These are phyloP conservation scores for Drosophila nikananu DNA, from an alignment of 1,140 invertebrate species.

Conservation along the genomic window DNA sequence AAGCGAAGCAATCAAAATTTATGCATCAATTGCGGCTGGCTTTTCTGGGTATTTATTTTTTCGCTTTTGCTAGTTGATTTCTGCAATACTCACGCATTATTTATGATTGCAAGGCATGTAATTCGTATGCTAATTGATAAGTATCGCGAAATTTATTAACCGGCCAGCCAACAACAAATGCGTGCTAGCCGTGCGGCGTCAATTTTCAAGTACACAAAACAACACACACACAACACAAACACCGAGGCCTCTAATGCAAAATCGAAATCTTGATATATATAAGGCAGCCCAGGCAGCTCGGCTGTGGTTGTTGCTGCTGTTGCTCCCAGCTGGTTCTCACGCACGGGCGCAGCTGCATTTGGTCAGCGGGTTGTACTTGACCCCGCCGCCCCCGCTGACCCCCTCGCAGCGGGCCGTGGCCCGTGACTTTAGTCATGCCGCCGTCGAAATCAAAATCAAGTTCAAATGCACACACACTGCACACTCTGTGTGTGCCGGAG, in stretches of 20 bases:
- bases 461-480: slow-evolving; percentile 63
- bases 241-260: slow-evolving; percentile 64
- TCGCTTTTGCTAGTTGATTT: slow-evolving; percentile 44
- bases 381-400: slow-evolving; percentile 42
- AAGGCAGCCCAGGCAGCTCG: slow-evolving; percentile 50
- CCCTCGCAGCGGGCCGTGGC: slow-evolving; percentile 40
- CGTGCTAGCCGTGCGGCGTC: slow-evolving; percentile 78
- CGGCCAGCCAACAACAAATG: slow-evolving; percentile 71
- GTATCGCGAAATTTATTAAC: slow-evolving; percentile 84
- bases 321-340: slow-evolving; percentile 72
- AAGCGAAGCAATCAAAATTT: slow-evolving; percentile 64
- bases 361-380: slow-evolving; percentile 65
- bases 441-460: slow-evolving; percentile 79
- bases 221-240: slow-evolving; percentile 3
- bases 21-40: slow-evolving; percentile 65
- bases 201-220: slow-evolving; percentile 77
- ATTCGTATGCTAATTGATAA: slow-evolving; percentile 85
- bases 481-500: slow-evolving; percentile 16
- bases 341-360: slow-evolving; percentile 77
- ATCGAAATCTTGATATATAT: slow-evolving; percentile 83
- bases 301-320: slow-evolving; percentile 30
- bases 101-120: slow-evolving; percentile 85
- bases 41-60: slow-evolving; percentile 33
- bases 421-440: slow-evolving; percentile 75
- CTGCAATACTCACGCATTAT: slow-evolving; percentile 75